Base-by-base conservation (phyloP, 2,888 invertebrate species). In the Pandemis heparana region DNA sequence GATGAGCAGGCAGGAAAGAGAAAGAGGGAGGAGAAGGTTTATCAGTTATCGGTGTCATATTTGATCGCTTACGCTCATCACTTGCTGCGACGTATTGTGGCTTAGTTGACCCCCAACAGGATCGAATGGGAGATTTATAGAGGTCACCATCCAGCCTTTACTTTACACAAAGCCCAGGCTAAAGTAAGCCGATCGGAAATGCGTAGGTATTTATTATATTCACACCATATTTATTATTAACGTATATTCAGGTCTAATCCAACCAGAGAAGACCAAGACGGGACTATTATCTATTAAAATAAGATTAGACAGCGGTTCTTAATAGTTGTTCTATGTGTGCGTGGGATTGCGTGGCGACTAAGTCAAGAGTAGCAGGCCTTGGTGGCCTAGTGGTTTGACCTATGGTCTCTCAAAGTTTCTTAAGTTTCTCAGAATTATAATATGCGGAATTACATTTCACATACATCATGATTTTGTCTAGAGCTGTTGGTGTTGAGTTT, bases 71-170 rank as follows among this genome's bases (percentile, higher is more conserved):
- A 56, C 67, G 43, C 76, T 48, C 74, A 53, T 80, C 62, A 68
- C 77, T 83, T 80, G 74, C 64, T 74, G 75, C 74, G 77, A 63
- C 79, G 75, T 75, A 79, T 80, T 80, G 82, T 82, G 83, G 82
- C 83, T 84, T 80, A 80, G 81, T 82, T 85, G 87, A 87, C 84
- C 87, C 84, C 81, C 75, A 80, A 78, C 80, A 80, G 79, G 79
- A 84, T 85, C 84, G 85, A 86, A 88, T 82, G 81, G 79, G 83
- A 88, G 90, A 91, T 91, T 91, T 91, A 91, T 90, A 81, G 88
- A 81, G 90, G 90, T 88, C 87, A 82, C 82, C 79, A 82, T 83
- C 81, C 81, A 86, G 63, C 73, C 70, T 74, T 70, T 86, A 87
- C 86, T 85, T 84, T 84, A 83, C 82, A 84, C 82, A 85, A 83